Evolutionary conservation across 2,797 vertebrate species (phyloP), one percentile per base, ranked within the genome.

Genomic region (Pachyuromys duprasi): DNA sequence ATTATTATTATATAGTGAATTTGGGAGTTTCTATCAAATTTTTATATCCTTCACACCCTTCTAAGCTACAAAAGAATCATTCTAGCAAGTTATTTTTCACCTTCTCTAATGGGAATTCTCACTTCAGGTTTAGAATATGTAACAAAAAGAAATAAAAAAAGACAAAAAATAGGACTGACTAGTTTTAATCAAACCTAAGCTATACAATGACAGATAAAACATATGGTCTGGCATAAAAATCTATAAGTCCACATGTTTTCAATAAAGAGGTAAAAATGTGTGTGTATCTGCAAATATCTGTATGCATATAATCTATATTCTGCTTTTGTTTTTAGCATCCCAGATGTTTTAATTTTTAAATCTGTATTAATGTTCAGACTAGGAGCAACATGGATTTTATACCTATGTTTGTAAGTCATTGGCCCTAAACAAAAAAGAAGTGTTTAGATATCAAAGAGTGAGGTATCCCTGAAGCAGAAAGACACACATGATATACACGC

Each of bases 111-210:
- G 69, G 79, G 39, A 92, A 63, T 92, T 91, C 31, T 79, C 80
- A 74, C 17, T 86, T 72, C 22, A 20, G 69, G 86, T 45, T 94
- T 83, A 89, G 69, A 72, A 13, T 84, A 26, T 5, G 3, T 33
- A 92, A 55, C 86, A 84, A 91, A 96, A 84, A 12, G 22, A 72
- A 74, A 24, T 9, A 60, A 60, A 60, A 2, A 74, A 26, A 74
- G 36, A 39, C n/a, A 24, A 70, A 7, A 70, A 72, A 49, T 49
- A 79, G 45, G 13, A 90, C 72, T 89, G 70, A 49, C 89, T 42
- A 81, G 76, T 70, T 84, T 93, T 90, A 91, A 96, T 97, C 69
- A 92, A 92, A 97, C 97, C 82, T 96, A 79, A 98, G 26, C 70
- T 26, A 20, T 75, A 55, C 78, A 28, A 91, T 96, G 26, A 67